These are phyloP conservation scores for Cossypha caffra DNA, from an alignment of 2,797 vertebrate genomes.

Conservation along the genomic window DNA sequence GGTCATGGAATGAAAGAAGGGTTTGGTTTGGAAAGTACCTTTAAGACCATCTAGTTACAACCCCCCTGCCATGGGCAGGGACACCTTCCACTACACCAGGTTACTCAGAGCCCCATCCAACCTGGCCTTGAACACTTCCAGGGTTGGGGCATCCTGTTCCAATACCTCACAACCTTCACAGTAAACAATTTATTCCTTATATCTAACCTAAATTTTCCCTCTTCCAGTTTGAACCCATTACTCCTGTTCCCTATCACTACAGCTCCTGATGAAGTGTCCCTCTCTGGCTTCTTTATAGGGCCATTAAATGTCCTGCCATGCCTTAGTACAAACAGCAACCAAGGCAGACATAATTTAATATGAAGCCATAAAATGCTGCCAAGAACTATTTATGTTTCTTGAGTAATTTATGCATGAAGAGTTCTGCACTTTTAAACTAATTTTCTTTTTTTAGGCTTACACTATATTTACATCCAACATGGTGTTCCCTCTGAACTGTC, in stretches of 20 bases:
- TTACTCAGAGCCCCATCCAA: too few species aligned
- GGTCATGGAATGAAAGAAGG: background rate
- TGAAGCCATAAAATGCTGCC: background rate
- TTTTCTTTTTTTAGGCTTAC: background rate
- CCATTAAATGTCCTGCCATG: background rate
- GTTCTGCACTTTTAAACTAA: background rate
- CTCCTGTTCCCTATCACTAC: background rate
- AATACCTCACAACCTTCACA: background rate
- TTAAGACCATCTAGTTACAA: background rate
- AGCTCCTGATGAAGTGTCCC: background rate
- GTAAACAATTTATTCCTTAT: background rate
- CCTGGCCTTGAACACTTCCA: background rate
- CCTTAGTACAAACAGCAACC: background rate
- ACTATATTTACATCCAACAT: background rate
- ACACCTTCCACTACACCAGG: background rate
- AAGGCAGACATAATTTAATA: background rate
- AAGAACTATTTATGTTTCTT: background rate
- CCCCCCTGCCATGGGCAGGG: background rate
- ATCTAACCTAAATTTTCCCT: background rate
- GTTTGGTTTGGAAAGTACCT: background rate
- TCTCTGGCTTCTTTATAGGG: rapidly evolving
- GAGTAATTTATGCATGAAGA: background rate
- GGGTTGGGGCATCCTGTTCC: background rate
- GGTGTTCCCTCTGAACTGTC: background rate
- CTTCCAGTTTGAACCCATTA: background rate